Conservation (phyloP, 1,140 invertebrate species). For the Nomia melanderi region DNA sequence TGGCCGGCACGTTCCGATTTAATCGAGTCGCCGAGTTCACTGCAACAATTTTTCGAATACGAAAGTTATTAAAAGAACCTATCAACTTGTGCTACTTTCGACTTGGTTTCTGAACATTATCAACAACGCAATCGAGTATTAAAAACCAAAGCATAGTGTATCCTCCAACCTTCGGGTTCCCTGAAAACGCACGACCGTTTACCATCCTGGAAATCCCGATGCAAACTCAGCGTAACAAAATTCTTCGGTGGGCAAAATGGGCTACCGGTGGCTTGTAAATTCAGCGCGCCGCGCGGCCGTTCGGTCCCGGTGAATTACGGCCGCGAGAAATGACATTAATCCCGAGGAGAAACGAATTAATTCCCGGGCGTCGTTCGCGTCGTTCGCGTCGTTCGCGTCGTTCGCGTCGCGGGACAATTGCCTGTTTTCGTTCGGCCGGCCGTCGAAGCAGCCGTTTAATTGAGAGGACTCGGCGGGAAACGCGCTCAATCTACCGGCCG, state of each 20-base stretch:
- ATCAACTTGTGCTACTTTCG: no score
- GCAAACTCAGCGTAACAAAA: slow-evolving; percentile 1
- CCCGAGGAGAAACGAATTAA: slow-evolving; percentile 26
- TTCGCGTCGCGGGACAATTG: slow-evolving; percentile 8
- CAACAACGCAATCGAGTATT: no score
- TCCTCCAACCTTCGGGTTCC: background rate
- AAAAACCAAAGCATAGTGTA: background rate
- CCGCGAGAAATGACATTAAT: slow-evolving; percentile 20
- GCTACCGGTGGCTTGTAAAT: slow-evolving; percentile 12
- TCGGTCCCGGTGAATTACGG: slow-evolving; percentile 4
- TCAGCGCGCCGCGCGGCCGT: background rate
- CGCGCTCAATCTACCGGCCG: background rate
- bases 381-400: slow-evolving; percentile 6
- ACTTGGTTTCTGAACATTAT: no score
- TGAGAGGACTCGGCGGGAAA: background rate
- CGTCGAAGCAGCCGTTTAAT: slow-evolving; percentile 10
- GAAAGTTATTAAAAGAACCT: no score
- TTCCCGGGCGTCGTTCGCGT: slow-evolving; percentile 7
- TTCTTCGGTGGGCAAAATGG: background rate
- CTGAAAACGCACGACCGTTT: no score
- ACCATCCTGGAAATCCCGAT: no score
- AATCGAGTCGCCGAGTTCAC: no score
- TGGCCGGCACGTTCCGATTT: no score
- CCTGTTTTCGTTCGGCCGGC: background rate
- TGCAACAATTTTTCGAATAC: no score